Conservation (phyloP, 2,888 invertebrate genomes). For the Argyresthia goedartella region DNA sequence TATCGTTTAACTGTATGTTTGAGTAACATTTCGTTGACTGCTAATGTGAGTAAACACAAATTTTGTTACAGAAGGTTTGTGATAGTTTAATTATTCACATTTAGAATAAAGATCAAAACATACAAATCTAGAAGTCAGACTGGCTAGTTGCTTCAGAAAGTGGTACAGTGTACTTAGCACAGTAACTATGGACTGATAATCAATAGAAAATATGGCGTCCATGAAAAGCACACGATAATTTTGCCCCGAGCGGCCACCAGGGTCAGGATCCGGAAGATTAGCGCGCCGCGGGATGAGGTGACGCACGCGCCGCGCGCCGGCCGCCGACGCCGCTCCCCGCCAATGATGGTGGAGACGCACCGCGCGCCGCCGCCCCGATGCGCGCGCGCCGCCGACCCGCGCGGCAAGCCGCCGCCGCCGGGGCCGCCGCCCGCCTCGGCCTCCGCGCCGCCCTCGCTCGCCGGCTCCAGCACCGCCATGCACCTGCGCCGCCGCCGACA, state of each 20-base stretch:
- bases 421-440: constrained; percentile 62
- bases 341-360: constrained; percentile 69
- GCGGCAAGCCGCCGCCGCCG: constrained; percentile 48
- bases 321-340: constrained; percentile 62
- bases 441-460: constrained; percentile 69
- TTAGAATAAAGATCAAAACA: no score
- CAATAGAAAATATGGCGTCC: neutral
- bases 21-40: no score
- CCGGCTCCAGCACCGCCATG: constrained; percentile 62
- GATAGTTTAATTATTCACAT: no score
- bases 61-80: no score
- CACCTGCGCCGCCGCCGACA: constrained; percentile 79
- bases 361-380: constrained; percentile 59
- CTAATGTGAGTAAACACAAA: no score
- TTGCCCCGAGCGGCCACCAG: no score
- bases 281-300: constrained; percentile 53
- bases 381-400: constrained; percentile 50
- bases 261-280: constrained; percentile 22
- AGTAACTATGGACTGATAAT: neutral
- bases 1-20: no score
- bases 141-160: neutral
- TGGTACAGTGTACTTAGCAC: no score
- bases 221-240: no score
- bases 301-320: constrained; percentile 59
- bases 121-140: no score